Evolutionary conservation across 2,888 invertebrate species (phyloP).

Genomic region (Melanophora roralis): DNA sequence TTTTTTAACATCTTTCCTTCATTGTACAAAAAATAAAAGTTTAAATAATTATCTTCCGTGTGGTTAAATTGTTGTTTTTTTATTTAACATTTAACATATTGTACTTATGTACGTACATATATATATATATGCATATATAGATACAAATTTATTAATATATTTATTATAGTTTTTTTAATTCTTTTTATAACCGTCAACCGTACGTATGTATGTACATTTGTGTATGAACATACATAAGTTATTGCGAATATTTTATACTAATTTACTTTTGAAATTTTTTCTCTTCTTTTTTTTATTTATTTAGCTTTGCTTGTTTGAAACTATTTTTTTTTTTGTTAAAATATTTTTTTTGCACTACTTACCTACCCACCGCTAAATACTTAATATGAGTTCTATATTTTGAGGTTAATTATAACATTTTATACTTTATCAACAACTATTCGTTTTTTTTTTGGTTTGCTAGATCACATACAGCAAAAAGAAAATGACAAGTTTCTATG

Average conservation of each 20-base stretch:
- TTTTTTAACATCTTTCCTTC: constrained; percentile 35
- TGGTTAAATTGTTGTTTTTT: constrained; percentile 14
- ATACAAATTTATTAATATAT: too few species aligned
- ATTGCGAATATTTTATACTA: neutral
- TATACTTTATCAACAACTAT: constrained; percentile 50
- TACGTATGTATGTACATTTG: too few species aligned
- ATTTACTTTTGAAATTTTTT: constrained; percentile 6
- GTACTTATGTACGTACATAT: too few species aligned
- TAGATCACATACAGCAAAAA: constrained; percentile 51
- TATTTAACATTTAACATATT: constrained; percentile 24
- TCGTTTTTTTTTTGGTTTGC: constrained; percentile 18
- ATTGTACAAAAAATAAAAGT: constrained; percentile 2
- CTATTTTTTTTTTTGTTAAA: constrained; percentile 10
- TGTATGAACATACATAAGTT: neutral
- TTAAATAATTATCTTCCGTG: constrained; percentile 37
- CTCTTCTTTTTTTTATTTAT: neutral
- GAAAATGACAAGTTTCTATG: constrained; percentile 56
- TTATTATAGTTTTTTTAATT: too few species aligned
- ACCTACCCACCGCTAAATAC: too few species aligned
- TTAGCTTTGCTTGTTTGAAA: constrained; percentile 15
- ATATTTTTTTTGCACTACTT: constrained; percentile 35
- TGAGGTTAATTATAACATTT: constrained; percentile 59
- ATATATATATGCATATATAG: too few species aligned
- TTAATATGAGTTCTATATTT: constrained; percentile 40
- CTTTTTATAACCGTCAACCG: too few species aligned